phyloP scores from a whole-genome alignment of 2,113 vertebrate species.

The Neolamprologus sp. region DNA sequence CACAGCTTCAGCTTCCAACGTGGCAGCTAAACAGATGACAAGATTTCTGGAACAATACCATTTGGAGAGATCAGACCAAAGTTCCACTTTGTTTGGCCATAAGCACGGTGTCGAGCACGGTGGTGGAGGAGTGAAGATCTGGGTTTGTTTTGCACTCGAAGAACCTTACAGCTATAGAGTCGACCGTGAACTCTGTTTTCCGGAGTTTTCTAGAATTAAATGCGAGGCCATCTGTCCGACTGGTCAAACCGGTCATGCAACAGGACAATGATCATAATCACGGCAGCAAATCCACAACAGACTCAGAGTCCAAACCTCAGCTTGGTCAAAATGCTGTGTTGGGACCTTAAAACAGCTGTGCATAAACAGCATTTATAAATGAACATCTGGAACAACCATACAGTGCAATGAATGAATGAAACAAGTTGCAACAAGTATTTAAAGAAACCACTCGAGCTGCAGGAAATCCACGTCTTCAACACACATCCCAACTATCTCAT shows the following conservation, averaged over 20 bases:
- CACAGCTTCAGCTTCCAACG: background rate
- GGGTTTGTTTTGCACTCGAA: background rate
- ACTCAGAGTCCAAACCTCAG: background rate
- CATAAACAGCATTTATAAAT: background rate
- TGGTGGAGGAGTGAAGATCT: background rate
- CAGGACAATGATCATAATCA: background rate
- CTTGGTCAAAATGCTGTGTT: background rate
- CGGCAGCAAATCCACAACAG: background rate
- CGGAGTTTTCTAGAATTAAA: background rate
- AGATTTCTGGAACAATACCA: background rate
- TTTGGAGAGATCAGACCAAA: background rate
- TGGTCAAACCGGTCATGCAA: rapidly evolving
- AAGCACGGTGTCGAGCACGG: background rate
- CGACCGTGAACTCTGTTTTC: rapidly evolving
- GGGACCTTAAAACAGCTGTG: background rate
- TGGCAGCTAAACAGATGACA: rapidly evolving
- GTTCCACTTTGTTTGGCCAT: background rate
- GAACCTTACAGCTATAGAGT: background rate
- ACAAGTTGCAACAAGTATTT: background rate
- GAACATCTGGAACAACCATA: background rate
- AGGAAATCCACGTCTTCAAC: background rate
- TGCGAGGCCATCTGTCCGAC: background rate
- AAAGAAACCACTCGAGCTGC: background rate
- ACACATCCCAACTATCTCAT: background rate
- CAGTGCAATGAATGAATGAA: background rate